Percentiles rank a stretch among this genome's conserved stretches.
Evolutionary conservation across 2,113 vertebrate genomes (phyloP).

Genomic region (Cavia aperea): DNA sequence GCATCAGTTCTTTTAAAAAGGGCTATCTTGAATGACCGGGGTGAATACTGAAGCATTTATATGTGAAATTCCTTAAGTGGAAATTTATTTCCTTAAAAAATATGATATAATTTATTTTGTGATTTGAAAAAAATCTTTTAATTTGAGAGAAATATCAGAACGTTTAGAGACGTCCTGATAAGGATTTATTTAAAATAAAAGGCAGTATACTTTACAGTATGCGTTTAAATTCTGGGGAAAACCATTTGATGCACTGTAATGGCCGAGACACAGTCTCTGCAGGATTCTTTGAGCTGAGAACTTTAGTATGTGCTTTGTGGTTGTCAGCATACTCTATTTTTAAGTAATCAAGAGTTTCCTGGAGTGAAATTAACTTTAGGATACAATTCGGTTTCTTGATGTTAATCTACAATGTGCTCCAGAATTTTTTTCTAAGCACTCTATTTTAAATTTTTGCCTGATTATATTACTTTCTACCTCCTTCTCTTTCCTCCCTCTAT

Average conservation of each 20-base stretch:
- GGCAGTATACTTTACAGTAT: background rate
- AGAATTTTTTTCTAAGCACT: slow-evolving; percentile 43
- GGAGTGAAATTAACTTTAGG: slow-evolving; percentile 3
- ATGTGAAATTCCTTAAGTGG: background rate
- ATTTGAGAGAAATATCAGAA: background rate
- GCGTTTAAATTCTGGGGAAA: background rate
- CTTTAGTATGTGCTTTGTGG: background rate
- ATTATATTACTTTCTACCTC: slow-evolving; percentile 33
- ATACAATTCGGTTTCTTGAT: slow-evolving; percentile 42
- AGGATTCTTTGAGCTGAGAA: slow-evolving; percentile 3
- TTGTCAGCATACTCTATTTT: background rate
- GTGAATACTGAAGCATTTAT: background rate
- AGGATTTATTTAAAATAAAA: background rate
- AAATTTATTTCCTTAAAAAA: background rate
- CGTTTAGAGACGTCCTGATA: background rate
- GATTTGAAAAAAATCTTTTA: background rate
- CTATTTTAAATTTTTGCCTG: slow-evolving; percentile 37
- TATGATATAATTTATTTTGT: background rate
- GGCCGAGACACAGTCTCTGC: background rate
- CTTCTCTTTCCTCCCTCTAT: background rate
- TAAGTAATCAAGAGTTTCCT: slow-evolving; percentile 35
- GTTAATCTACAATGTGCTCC: slow-evolving; percentile 22
- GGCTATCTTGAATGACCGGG: background rate
- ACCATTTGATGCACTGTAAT: background rate
- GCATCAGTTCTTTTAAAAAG: background rate